phyloP scores from a whole-genome alignment of 2,797 vertebrate species.

The Onychomys arenicola region DNA sequence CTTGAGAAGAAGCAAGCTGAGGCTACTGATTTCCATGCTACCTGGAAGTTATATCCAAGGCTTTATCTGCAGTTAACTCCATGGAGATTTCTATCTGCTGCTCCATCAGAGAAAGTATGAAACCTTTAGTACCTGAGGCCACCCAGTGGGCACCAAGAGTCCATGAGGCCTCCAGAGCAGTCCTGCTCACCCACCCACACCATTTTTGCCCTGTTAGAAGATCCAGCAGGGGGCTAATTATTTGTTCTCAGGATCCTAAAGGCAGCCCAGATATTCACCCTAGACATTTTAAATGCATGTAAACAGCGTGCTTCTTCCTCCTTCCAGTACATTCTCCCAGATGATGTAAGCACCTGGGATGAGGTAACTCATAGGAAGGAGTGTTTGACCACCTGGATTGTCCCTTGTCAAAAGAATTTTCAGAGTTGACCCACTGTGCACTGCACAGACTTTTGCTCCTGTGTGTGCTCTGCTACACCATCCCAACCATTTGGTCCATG shows the following conservation, averaged over 20 bases:
- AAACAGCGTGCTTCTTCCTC: background rate
- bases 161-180: background rate
- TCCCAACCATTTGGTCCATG: background rate
- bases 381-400: background rate
- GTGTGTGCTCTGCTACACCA: background rate
- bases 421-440: background rate
- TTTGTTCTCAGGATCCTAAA: background rate
- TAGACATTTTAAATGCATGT: background rate
- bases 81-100: background rate
- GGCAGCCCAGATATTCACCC: background rate
- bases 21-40: background rate
- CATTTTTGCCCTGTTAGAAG: background rate
- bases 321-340: background rate
- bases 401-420: background rate
- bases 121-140: background rate
- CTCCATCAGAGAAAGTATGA: background rate
- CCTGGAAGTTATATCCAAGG: background rate
- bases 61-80: background rate
- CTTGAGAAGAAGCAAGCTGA: background rate
- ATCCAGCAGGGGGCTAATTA: rapidly evolving
- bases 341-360: background rate
- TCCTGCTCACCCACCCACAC: background rate
- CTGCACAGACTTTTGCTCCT: background rate
- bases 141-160: background rate
- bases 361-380: background rate